Evolutionary conservation across 1,140 invertebrate species (phyloP), one percentile per base, ranked within the genome.

Genomic region (Drosophila simulans): DNA sequence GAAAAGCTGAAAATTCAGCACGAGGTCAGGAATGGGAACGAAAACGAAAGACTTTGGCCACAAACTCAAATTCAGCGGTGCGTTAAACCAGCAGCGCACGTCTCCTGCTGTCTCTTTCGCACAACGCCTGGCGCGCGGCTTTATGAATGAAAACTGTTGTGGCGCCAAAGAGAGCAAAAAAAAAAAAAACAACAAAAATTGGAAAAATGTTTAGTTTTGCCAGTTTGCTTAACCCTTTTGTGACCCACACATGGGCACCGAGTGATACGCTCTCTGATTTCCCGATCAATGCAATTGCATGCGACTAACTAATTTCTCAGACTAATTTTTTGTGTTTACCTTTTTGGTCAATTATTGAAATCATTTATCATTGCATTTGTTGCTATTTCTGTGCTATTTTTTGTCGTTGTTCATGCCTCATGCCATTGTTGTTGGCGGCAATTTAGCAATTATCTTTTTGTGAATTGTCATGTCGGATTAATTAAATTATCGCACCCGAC

Each of bases 31-130:
- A 70, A 46, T 60, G 48, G 51, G 22, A 70, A 58, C 31, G 46
- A 40, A 59, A 84, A 84, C 78, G 69, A 85, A 85, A 85, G 82
- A 85, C 82, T 85, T 85, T 88, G 78, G 78, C 56, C 83, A 88
- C 82, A 82, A 85, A 85, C 82, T 78, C 56, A 31, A 35, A 59
- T 39, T 53, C 82, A 81, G 69, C 64, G 82, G 55, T 78, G 82
- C 82, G 74, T 86, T 71, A 75, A 81, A 81, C 55, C 66, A 58
- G 78, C 64, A 43, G 56, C 77, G 53, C 49, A 63, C 40, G 70
- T 43, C 48, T 58, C 15, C 22, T 17, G 2, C 13, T 27, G 37
- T 34, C 40, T 42, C 48, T 25, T 48, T 60, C 51, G n/a, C 42
- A 10, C 42, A 11, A n/a, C n/a, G 43, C 5, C 22, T n/a, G 0